Evolutionary conservation across 2,888 invertebrate genomes (phyloP), one percentile per base, ranked within the genome.

Genomic region (Antheraea assamensis): DNA sequence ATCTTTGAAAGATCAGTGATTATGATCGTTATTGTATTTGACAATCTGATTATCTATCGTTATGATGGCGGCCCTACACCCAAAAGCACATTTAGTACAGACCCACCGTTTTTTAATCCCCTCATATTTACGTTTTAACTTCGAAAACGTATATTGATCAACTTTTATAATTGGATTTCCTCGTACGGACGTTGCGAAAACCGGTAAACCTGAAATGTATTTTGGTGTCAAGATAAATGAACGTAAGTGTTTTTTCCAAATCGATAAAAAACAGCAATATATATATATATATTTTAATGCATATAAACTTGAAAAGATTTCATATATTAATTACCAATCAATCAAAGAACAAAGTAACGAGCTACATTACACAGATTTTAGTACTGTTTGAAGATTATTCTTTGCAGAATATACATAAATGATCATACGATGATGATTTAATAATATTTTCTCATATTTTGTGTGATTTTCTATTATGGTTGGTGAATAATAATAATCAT

Each of bases 161-260:
- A 85, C 73, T 47, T 82, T 76, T 13, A 87, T 78, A 0, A 83
- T 78, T 3, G 83, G 84, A 35, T 83, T 85, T 0, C 87, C 87
- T n/a, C 75, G 79, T 8, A 80, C 75, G 0, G 85, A 83, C 64
- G 68, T 78, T 7, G 77, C 76, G 27, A 78, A 84, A 24, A 79
- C 73, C 7, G 81, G 73, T 47, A 74, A 74, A 72, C 73, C 73
- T 80, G 75, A 52, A 82, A 68, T 7, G 35, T 68, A 30, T 30
- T 3, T 30, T 64, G 17, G 1, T 64, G 27, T 64, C 19, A 30
- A 27, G 27, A 27, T 24, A 10, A 58, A 58, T 24, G 24, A 58
- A 58, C n/a, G 8, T 52, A n/a, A n/a, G 5, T n/a, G 8, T 55
- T 58, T 58, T 58, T 3, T n/a, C 10, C 42, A 58, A 58, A 24